Evolutionary conservation across 2,888 invertebrate species (phyloP).

Genomic region (Parnassius mnemosyne): DNA sequence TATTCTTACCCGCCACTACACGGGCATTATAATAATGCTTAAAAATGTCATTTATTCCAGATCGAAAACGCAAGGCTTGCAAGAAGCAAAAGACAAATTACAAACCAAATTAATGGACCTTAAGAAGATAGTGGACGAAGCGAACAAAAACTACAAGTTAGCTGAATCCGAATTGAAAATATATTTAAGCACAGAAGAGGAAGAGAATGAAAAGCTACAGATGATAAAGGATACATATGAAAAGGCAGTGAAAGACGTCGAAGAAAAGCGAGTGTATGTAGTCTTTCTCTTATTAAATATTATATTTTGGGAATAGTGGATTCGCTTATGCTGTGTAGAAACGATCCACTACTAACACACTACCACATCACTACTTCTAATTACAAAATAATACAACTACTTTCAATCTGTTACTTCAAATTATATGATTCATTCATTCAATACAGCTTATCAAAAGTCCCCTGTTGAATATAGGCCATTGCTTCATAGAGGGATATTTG

Average conservation of each 20-base stretch:
- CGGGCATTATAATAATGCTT: not conserved
- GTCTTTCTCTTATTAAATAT: not conserved
- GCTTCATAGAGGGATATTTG: too few species aligned
- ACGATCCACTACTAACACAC: too few species aligned
- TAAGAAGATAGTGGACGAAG: slow-evolving; percentile 85
- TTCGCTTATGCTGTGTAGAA: too few species aligned
- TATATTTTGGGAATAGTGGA: too few species aligned
- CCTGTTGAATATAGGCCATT: too few species aligned
- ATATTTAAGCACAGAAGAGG: slow-evolving; percentile 82
- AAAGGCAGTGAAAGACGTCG: slow-evolving; percentile 70
- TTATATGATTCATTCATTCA: too few species aligned
- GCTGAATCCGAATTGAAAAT: slow-evolving; percentile 91
- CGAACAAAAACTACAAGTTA: slow-evolving; percentile 78
- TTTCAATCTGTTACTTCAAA: too few species aligned
- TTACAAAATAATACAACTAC: too few species aligned
- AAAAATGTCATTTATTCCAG: slow-evolving; percentile 38
- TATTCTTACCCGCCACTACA: too few species aligned
- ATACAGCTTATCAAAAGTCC: too few species aligned
- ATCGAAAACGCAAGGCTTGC: slow-evolving; percentile 84
- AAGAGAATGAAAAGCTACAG: slow-evolving; percentile 83
- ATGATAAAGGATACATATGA: slow-evolving; percentile 77
- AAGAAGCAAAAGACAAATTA: slow-evolving; percentile 85
- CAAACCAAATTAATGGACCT: slow-evolving; percentile 85
- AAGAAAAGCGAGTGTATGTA: slow-evolving; percentile 68
- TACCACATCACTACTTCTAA: too few species aligned